A percentile compares a stretch with the other conserved stretches of the same genome.
phyloP scores from a whole-genome alignment of 2,113 vertebrate species.

The Bubo blakistoni region DNA sequence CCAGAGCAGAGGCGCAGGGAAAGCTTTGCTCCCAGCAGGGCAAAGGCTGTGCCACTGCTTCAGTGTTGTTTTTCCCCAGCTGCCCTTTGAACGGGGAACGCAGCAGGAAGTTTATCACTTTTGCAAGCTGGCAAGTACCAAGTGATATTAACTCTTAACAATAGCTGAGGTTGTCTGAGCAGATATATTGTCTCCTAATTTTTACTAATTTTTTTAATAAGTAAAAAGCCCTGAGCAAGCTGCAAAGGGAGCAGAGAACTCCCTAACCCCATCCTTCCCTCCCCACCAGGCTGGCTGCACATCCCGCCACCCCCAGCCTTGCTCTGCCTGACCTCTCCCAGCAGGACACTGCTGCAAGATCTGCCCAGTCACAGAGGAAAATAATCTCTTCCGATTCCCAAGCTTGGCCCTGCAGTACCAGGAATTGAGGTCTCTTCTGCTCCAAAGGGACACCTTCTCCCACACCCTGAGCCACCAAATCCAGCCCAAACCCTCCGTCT shows the following conservation, averaged over 20 bases:
- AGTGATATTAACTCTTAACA: not conserved
- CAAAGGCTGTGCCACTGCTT: not conserved
- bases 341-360: not conserved
- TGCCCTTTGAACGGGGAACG: not conserved
- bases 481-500: not conserved
- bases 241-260: not conserved
- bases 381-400: not conserved
- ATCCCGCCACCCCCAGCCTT: not conserved
- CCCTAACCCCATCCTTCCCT: not conserved
- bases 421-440: not conserved
- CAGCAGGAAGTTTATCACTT: not conserved
- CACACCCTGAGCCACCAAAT: accelerated
- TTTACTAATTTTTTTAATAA: not conserved
- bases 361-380: not conserved
- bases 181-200: not conserved
- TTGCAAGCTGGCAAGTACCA: not conserved
- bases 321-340: not conserved
- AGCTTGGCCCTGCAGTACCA: not conserved
- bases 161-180: not conserved
- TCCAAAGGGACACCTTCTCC: not conserved
- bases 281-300: accelerated
- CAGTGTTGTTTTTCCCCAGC: not conserved
- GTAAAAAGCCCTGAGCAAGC: not conserved
- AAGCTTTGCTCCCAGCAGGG: not conserved
- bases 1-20: accelerated